Percentiles rank a stretch among this genome's conserved stretches.
Evolutionary conservation across 1,140 invertebrate genomes (phyloP).

Genomic region (Bradysia coprophila): DNA sequence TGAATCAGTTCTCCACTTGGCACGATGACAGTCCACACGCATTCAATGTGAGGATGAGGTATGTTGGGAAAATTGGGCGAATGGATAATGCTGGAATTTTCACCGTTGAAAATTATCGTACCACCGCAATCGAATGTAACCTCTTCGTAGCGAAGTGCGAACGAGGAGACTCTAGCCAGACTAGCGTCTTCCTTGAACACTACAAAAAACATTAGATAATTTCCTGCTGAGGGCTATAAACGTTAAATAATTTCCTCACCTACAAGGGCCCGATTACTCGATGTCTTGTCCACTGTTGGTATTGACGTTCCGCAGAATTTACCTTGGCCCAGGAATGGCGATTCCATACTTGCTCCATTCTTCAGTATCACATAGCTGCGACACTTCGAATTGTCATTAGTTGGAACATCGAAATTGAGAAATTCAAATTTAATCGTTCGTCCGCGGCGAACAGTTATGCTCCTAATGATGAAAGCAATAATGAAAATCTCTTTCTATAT

Average conservation of each 20-base stretch:
- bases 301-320: constrained; percentile 47
- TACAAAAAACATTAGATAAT: too few relatives aligned
- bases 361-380: constrained; percentile 42
- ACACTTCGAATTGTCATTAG: constrained; percentile 26
- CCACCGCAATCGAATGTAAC: constrained; percentile 40
- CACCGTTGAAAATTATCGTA: constrained; percentile 23
- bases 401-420: constrained; percentile 33
- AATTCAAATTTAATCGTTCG: constrained; percentile 44
- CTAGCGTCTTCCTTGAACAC: too few relatives aligned
- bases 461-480: too few relatives aligned
- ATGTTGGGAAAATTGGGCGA: constrained; percentile 65
- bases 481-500: too few relatives aligned
- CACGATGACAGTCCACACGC: constrained; percentile 54
- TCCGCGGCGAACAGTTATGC: constrained; percentile 50
- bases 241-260: too few relatives aligned
- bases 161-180: too few relatives aligned
- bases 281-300: constrained; percentile 34
- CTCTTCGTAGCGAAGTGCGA: too few relatives aligned
- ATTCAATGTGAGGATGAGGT: constrained; percentile 57
- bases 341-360: constrained; percentile 49
- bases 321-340: constrained; percentile 51
- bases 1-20: constrained; percentile 45
- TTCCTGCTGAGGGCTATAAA: too few relatives aligned
- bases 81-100: constrained; percentile 29
- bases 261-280: constrained; percentile 43